Evolutionary conservation across 2,797 vertebrate genomes (phyloP).

Genomic region (Neopelma chrysocephalum): DNA sequence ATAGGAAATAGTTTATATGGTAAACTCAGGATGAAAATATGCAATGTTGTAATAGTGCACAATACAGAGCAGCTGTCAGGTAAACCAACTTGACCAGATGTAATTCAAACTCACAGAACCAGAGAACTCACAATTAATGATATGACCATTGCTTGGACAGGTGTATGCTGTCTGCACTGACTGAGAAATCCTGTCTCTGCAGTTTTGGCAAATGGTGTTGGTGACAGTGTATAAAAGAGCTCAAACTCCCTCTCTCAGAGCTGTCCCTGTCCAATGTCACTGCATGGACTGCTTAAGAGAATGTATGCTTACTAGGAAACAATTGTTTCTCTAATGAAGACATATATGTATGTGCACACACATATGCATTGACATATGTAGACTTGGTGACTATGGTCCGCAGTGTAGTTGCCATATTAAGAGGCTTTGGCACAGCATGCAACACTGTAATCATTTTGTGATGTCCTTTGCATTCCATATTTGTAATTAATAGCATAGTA

Average conservation of each 20-base stretch:
- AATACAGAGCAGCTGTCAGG: not conserved
- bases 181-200: not conserved
- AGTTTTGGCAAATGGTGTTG: not conserved
- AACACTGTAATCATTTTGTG: not conserved
- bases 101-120: not conserved
- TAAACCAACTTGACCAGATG: not conserved
- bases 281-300: not conserved
- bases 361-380: not conserved
- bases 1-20: not conserved
- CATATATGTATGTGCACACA: rapidly evolving
- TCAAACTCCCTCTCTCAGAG: not conserved
- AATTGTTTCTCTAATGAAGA: not conserved
- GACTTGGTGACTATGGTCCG: not conserved
- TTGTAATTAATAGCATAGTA: not conserved
- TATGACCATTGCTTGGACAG: not conserved
- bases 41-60: not conserved
- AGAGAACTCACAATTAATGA: not conserved
- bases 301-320: not conserved
- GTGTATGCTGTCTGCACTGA: not conserved
- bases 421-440: not conserved
- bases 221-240: not conserved
- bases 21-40: not conserved
- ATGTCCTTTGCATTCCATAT: not conserved
- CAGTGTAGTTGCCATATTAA: not conserved
- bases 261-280: not conserved